Conservation (phyloP, 2,888 invertebrate species). For the Thyatira batis region DNA sequence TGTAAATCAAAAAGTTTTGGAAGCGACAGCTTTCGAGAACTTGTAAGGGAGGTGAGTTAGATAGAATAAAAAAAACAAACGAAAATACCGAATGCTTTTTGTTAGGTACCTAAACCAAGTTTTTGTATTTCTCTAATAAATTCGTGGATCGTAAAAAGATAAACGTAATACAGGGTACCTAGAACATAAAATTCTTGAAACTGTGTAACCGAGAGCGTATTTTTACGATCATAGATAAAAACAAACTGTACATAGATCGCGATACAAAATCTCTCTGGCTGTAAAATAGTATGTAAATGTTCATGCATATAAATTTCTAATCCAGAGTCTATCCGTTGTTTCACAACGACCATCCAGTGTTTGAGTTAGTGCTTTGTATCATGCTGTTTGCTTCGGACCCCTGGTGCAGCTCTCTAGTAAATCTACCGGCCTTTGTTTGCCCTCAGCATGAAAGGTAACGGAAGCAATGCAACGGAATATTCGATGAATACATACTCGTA, state of each 20-base stretch:
- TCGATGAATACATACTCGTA: background rate
- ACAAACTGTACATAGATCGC: background rate
- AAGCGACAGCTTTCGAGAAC: conserved; percentile 47
- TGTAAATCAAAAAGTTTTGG: conserved; percentile 61
- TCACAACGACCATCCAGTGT: conserved; percentile 20
- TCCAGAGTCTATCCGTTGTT: conserved; percentile 16
- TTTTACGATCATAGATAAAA: conserved; percentile 2
- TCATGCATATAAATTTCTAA: conserved; percentile 21
- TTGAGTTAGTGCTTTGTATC: conserved; percentile 30
- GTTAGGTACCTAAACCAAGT: background rate
- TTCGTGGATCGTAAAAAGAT: background rate
- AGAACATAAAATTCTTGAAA: background rate
- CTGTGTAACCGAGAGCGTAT: background rate
- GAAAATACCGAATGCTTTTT: background rate
- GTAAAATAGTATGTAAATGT: conserved; percentile 1
- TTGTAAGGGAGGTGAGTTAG: conserved; percentile 48
- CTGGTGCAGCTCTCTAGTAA: conserved; percentile 16
- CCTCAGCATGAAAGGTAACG: background rate
- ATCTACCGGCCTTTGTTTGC: conserved; percentile 19
- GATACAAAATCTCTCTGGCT: background rate
- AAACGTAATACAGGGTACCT: background rate
- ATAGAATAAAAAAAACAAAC: conserved; percentile 22
- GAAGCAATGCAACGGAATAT: background rate
- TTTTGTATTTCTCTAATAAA: background rate
- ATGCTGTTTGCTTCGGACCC: conserved; percentile 25